Evolutionary conservation across 2,113 vertebrate species (phyloP).

Genomic region (Oreochromis spilurus): DNA sequence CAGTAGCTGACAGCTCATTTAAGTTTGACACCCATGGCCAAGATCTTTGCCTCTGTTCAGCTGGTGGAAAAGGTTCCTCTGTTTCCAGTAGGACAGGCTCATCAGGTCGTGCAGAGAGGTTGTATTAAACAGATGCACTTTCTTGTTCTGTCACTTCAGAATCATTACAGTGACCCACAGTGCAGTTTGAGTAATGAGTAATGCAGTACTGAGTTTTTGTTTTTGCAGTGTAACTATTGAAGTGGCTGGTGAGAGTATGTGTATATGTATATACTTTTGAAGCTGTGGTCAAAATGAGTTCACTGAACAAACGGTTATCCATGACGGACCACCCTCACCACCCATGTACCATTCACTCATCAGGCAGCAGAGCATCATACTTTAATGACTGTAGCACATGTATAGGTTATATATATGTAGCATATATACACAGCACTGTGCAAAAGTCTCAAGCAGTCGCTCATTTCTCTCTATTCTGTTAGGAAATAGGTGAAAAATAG

Average conservation of each 20-base stretch:
- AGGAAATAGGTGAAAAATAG: background rate
- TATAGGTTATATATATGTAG: background rate
- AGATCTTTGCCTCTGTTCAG: background rate
- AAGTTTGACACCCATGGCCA: background rate
- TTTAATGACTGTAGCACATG: background rate
- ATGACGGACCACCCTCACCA: background rate
- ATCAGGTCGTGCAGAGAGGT: background rate
- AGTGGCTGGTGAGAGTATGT: background rate
- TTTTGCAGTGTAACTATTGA: background rate
- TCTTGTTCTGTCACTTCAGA: background rate
- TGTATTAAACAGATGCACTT: background rate
- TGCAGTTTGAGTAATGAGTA: background rate
- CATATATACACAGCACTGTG: background rate
- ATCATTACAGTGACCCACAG: background rate
- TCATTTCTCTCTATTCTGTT: background rate
- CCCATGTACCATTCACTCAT: background rate
- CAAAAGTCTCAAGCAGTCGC: background rate
- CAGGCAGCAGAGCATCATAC: background rate
- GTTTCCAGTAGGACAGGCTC: background rate
- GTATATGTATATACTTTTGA: background rate
- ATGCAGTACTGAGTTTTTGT: fast-evolving
- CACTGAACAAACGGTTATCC: background rate
- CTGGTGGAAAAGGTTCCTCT: background rate
- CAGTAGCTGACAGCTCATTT: background rate
- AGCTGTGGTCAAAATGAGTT: background rate